A percentile compares a stretch with the other conserved stretches of the same genome.
Evolutionary conservation across 2,888 invertebrate genomes (phyloP).

Genomic region (Cordylochernes scorpioides): DNA sequence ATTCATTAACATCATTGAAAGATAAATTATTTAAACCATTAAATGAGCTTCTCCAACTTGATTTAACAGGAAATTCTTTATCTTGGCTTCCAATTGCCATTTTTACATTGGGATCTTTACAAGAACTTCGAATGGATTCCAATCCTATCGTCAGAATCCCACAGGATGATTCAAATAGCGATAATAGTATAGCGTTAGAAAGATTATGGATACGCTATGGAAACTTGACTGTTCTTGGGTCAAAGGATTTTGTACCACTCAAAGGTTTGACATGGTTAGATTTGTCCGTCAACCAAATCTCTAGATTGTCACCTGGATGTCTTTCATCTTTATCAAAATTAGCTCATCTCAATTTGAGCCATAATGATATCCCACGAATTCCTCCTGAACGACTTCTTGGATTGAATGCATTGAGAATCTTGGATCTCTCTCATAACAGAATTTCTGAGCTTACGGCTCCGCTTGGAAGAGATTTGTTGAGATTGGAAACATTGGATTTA

Average conservation of each 20-base stretch:
- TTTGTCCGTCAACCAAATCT: slow-evolving; percentile 14
- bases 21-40: too few relatives aligned
- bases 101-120: too few relatives aligned
- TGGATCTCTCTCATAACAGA: too few relatives aligned
- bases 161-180: slow-evolving; percentile 12
- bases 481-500: slow-evolving; percentile 15
- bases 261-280: slow-evolving; percentile 7
- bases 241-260: slow-evolving; percentile 14
- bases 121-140: slow-evolving; percentile 10
- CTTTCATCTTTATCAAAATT: slow-evolving; percentile 12
- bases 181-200: too few relatives aligned
- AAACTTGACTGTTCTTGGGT: slow-evolving; percentile 14
- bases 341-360: slow-evolving; percentile 10
- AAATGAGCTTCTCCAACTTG: too few relatives aligned
- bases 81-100: too few relatives aligned
- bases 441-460: slow-evolving; percentile 7
- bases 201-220: too few relatives aligned
- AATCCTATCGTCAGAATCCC: slow-evolving; percentile 14
- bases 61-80: too few relatives aligned
- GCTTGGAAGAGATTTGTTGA: slow-evolving; percentile 12
- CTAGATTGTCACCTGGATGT: slow-evolving; percentile 15
- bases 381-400: too few relatives aligned
- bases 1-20: too few relatives aligned
- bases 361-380: too few relatives aligned
- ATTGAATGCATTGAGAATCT: too few relatives aligned